Conservation (phyloP, 1,140 invertebrate species). For the Battus philenor region DNA sequence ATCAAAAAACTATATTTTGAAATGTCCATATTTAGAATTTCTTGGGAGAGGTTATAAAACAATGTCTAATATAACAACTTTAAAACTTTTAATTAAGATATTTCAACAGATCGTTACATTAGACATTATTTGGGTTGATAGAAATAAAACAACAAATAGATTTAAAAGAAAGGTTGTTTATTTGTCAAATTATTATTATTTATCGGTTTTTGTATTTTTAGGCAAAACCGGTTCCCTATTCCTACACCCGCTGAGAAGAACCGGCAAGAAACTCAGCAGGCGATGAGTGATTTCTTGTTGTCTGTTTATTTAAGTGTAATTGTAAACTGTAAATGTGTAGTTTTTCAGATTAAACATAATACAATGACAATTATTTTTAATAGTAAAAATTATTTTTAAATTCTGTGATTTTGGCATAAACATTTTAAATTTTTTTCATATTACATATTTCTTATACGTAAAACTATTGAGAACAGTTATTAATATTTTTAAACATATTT, state of each 20-base stretch:
- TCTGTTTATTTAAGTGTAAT: no score
- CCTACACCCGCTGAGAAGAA: conserved; percentile 58
- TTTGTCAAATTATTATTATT: conserved; percentile 2
- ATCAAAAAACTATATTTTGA: no score
- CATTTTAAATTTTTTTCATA: no score
- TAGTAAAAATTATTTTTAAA: not conserved
- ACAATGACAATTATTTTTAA: conserved; percentile 3
- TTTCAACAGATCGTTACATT: no score
- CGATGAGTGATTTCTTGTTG: conserved; percentile 18
- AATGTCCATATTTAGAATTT: no score
- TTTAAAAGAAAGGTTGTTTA: conserved; percentile 21
- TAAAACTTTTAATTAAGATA: no score
- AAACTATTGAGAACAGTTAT: no score
- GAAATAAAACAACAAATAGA: conserved; percentile 36
- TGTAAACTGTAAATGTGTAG: conserved; percentile 6
- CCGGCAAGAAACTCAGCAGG: conserved; percentile 62
- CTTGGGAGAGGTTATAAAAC: no score
- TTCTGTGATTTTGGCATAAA: not conserved
- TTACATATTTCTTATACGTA: no score
- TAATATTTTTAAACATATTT: no score
- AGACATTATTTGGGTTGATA: conserved; percentile 4
- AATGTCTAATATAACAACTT: no score
- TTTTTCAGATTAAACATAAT: no score
- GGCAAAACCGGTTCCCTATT: conserved; percentile 56
- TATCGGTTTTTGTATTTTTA: conserved; percentile 13